These are phyloP conservation scores for Trichacis sp. DNA, from an alignment of 2,888 invertebrate genomes.

Conservation along the genomic window DNA sequence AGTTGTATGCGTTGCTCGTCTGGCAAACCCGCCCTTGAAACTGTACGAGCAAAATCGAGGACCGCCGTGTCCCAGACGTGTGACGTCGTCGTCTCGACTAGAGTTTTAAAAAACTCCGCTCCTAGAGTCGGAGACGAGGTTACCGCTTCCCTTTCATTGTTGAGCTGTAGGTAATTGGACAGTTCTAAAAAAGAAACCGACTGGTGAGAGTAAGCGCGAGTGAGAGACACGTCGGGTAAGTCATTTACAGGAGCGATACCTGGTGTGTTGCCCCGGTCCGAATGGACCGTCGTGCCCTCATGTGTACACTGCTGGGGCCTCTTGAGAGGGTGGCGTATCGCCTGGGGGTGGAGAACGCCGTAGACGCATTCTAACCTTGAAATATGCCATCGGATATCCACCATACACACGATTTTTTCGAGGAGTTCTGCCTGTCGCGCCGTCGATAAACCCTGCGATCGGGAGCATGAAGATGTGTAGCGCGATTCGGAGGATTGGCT, in stretches of 20 bases:
- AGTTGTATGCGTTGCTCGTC: not conserved
- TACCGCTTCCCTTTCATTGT: not conserved
- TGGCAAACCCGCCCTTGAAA: not conserved
- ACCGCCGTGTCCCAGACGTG: not conserved
- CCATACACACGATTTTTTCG: not conserved
- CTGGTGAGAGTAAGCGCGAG: not conserved
- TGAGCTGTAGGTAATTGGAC: too few species aligned
- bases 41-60: not conserved
- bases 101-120: not conserved
- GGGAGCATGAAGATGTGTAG: not conserved
- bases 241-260: not conserved
- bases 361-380: not conserved
- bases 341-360: not conserved
- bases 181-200: not conserved
- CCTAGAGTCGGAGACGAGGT: not conserved
- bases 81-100: not conserved
- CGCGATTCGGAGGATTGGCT: not conserved
- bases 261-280: not conserved
- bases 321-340: not conserved
- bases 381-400: not conserved
- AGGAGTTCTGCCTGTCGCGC: not conserved
- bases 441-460: not conserved
- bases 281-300: not conserved
- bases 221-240: not conserved
- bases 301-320: not conserved